Base-by-base conservation (phyloP, 1,140 invertebrate genomes). In the Listronotus oregonensis region DNA sequence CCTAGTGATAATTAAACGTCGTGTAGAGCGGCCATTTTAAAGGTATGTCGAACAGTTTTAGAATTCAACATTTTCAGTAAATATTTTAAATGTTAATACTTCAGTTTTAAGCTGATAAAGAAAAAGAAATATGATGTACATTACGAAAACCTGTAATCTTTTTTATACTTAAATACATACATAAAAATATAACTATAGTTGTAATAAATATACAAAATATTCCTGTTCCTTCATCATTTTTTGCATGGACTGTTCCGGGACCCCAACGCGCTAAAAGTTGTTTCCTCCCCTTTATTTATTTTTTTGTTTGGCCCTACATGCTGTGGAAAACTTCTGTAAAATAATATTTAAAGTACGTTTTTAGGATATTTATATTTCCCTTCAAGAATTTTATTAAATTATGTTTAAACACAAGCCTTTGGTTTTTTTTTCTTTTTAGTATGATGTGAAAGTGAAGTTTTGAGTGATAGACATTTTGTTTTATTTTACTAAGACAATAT, bases 281-380 rank as follows among this genome's bases (percentile, higher is more conserved):
- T 42, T 44, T 18, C 32, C 42, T 52, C 49, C 50, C 21, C 42
- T 37, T 37, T 21, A 27, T 49, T 57, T 40, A 43, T 31, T 60
- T 40, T 52, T 52, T 52, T 50, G 14, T 64, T 57, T 58, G 54
- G 63, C 54, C 55, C 51, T 50, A 14, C 14, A 42, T 46, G 55
- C 55, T 58, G 55, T 65, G 27, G 27, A 57, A 62, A 65, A 49
- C 15, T 43, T 46, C 51, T 65, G 63, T 65, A 65, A 65, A 57
- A 65, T 62, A 62, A 54, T 65, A 43, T 46, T 58, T 31, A 51
- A 58, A 58, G 56, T 58, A 47, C 37, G 21, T 49, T 65, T 65
- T 58, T 65, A 65, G 63, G 46, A 65, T 65, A 65, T 65, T 65
- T 65, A 65, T 65, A 65, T 65, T 65, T 65, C 37, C 57, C 55